Evolutionary conservation across 2,888 invertebrate genomes (phyloP), one percentile per base, ranked within the genome.

Genomic region (Bellardia bayeri): DNA sequence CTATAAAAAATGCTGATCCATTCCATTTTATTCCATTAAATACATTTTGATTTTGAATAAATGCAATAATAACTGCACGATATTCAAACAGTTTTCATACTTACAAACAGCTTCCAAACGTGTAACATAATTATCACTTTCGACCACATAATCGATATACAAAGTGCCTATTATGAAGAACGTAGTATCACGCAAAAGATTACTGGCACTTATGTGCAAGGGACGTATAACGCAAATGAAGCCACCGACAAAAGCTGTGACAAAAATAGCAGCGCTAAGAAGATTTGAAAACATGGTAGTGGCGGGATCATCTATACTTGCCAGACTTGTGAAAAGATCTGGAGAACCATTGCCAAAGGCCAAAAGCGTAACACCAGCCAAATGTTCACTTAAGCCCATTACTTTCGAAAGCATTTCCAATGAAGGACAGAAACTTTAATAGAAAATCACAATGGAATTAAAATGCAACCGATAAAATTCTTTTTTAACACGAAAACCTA

Each of bases 261-360:
- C 95, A 92, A 96, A 96, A 66, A 95, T 94, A 11, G 95, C 95
- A 30, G 95, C 95, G 61, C 96, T 95, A 89, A 94, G 91, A 75
- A 94, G 89, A 90, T 94, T 93, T 37, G 90, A 94, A 90, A 94
- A 93, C 82, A 93, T 91, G 37, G 92, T 91, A 64, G 90, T 91
- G 74, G 92, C 91, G 2, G 91, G 92, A 42, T 94, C 94, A 23
- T 94, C 81, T 1, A 90, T 94, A 14, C 89, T 69, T 1, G 90
- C 95, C 33, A 96, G 92, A 23, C 95, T 95, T 37, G 95, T 95
- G 90, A 96, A 96, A 76, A 96, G 94, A 92, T 96, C 96, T 2
- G 96, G 95, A 2, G 96, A 95, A 58, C 96, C 96, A 91, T 96
- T 96, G 14, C 96, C 96, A 91, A 96, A 96, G 0, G 96, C 96